A percentile compares a stretch with the other conserved stretches of the same genome.
Evolutionary conservation across 2,113 vertebrate species (phyloP).

Genomic region (Cinclus cinclus): DNA sequence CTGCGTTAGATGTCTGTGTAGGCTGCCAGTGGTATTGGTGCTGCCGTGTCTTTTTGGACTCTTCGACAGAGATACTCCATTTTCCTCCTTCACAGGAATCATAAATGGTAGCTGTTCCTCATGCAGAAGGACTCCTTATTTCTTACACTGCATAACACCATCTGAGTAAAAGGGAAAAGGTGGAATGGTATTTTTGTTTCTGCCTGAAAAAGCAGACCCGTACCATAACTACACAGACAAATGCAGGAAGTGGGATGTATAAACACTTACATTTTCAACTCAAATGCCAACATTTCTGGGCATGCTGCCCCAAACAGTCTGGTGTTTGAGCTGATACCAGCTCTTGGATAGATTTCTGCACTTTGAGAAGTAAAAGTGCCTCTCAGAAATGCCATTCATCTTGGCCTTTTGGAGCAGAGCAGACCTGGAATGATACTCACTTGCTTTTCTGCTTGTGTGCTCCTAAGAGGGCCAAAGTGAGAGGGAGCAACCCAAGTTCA

Average conservation of each 20-base stretch:
- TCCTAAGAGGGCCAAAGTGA: not conserved
- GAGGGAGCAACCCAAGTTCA: not conserved
- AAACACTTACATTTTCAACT: not conserved
- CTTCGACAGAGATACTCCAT: not conserved
- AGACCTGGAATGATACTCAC: fast-evolving
- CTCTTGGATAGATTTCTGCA: not conserved
- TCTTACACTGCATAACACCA: conserved; percentile 81
- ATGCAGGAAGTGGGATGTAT: not conserved
- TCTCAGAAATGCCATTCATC: not conserved
- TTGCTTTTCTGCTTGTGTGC: not conserved
- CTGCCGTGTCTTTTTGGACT: fast-evolving
- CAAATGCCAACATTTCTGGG: conserved; percentile 23
- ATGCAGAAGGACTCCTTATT: conserved; percentile 61
- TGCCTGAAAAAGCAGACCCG: not conserved
- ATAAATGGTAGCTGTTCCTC: not conserved
- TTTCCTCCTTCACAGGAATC: not conserved
- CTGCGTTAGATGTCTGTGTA: not conserved
- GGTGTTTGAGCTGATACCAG: not conserved
- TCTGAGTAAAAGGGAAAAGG: conserved; percentile 56
- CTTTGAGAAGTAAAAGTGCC: not conserved
- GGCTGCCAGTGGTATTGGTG: not conserved
- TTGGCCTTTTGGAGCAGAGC: not conserved
- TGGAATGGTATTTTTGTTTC: not conserved
- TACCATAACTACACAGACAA: not conserved
- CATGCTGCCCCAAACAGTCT: not conserved